Conservation (phyloP, 2,888 invertebrate genomes). For the Psylliodes chrysocephalus region DNA sequence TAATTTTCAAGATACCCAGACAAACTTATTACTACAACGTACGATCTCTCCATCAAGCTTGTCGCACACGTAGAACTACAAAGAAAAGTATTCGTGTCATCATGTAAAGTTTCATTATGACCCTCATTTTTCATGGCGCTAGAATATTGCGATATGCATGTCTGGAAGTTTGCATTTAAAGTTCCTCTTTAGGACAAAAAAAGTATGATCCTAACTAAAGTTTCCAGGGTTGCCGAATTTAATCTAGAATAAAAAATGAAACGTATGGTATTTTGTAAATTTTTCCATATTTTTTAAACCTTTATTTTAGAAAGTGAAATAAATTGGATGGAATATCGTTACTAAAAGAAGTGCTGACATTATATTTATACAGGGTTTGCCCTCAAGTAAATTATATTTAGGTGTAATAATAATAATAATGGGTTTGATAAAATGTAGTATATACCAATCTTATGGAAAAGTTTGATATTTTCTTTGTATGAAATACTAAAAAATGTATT, state of each 20-base stretch:
- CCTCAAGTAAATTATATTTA: too few relatives aligned
- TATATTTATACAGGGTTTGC: too few relatives aligned
- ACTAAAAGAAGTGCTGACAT: too few relatives aligned
- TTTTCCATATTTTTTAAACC: too few relatives aligned
- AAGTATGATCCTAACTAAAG: neutral
- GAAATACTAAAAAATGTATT: too few relatives aligned
- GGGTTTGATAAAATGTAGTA: too few relatives aligned
- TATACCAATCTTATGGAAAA: too few relatives aligned
- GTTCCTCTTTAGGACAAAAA: neutral
- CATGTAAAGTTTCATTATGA: constrained; percentile 7
- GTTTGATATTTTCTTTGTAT: too few relatives aligned
- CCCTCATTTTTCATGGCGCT: constrained; percentile 1
- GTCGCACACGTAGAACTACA: neutral
- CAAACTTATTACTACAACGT: constrained; percentile 3
- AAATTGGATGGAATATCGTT: too few relatives aligned
- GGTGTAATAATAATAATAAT: too few relatives aligned
- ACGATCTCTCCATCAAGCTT: neutral
- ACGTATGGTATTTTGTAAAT: too few relatives aligned
- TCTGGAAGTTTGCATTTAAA: constrained; percentile 3
- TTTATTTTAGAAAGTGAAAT: too few relatives aligned
- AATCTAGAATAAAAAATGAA: neutral
- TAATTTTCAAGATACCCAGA: neutral
- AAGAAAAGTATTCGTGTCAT: constrained; percentile 4
- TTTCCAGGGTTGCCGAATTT: neutral
- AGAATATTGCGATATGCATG: constrained; percentile 1